phyloP scores from a whole-genome alignment of 1,140 invertebrate species.

The Holotrichia oblita region DNA sequence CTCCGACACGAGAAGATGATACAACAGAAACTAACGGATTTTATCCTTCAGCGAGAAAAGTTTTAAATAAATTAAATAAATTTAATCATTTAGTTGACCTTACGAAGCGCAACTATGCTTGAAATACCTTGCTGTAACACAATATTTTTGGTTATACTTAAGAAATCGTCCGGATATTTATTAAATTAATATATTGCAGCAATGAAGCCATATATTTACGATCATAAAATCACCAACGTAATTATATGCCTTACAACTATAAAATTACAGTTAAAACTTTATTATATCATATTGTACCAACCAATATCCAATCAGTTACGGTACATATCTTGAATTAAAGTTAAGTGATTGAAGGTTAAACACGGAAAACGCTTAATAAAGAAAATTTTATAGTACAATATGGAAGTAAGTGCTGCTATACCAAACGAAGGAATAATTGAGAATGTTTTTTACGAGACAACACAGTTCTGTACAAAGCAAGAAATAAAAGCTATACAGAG shows the following conservation, averaged over 20 bases:
- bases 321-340: not conserved
- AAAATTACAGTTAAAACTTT: not conserved
- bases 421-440: too few species aligned
- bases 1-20: not conserved
- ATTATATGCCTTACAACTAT: not conserved
- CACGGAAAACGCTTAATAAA: not conserved
- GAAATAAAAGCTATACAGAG: too few species aligned
- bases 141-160: too few species aligned
- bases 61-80: conserved; percentile 4
- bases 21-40: not conserved
- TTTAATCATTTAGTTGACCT: not conserved
- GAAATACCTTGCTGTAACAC: too few species aligned
- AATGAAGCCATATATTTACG: not conserved
- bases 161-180: too few species aligned
- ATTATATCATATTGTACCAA: not conserved
- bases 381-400: too few species aligned
- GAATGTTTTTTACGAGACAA: too few species aligned
- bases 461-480: too few species aligned
- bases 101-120: not conserved
- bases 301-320: not conserved
- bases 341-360: not conserved
- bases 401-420: too few species aligned
- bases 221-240: not conserved
- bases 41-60: not conserved
- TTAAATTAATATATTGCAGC: too few species aligned